These are phyloP conservation scores for Himalopsyche tibetana DNA, from an alignment of 2,888 invertebrate species.

Conservation along the genomic window DNA sequence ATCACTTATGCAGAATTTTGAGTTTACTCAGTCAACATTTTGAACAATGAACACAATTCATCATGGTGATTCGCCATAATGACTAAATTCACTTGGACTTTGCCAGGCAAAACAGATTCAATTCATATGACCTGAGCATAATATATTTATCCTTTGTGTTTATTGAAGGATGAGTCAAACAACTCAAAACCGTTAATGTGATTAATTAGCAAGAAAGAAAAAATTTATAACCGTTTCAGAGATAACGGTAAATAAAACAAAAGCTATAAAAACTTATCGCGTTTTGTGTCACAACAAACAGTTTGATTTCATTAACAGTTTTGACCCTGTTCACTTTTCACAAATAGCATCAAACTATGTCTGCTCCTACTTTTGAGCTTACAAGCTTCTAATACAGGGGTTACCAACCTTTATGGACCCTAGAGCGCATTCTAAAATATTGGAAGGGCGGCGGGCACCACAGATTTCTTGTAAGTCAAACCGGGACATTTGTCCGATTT, in stretches of 20 bases:
- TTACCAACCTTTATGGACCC: too few relatives aligned
- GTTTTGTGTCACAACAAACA: neutral
- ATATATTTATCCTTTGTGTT: neutral
- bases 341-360: neutral
- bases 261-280: neutral
- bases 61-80: neutral
- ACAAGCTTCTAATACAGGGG: too few relatives aligned
- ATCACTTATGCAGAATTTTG: neutral
- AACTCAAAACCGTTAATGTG: neutral
- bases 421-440: too few relatives aligned
- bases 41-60: neutral
- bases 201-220: neutral
- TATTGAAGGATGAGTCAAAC: slow-evolving; percentile 8
- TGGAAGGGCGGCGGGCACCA: too few relatives aligned
- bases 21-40: neutral
- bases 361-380: too few relatives aligned
- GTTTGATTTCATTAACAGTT: neutral
- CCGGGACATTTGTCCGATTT: too few relatives aligned
- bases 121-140: neutral
- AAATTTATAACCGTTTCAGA: neutral
- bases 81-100: slow-evolving; percentile 5
- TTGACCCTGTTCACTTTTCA: neutral
- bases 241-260: neutral
- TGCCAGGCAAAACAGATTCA: slow-evolving; percentile 4
- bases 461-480: too few relatives aligned